Conservation (phyloP, 2,797 vertebrate genomes). For the Babyrousa celebensis region DNA sequence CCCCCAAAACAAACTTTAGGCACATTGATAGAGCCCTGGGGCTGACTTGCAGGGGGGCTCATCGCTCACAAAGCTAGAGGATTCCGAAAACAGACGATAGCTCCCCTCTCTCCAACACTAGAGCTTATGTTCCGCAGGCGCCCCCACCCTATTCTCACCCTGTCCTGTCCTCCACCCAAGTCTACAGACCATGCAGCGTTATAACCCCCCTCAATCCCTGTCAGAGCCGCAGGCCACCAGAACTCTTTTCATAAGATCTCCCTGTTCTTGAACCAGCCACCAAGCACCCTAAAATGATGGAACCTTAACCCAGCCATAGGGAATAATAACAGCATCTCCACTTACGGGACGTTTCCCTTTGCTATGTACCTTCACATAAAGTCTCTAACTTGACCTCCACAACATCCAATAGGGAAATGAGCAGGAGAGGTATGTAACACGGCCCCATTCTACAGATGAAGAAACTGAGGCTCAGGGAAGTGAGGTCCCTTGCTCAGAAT, state of each 20-base stretch:
- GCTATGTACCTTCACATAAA: fast-evolving
- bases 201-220: no score
- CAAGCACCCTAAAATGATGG: background rate
- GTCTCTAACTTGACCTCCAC: background rate
- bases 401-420: background rate
- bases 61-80: background rate
- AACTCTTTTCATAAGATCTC: background rate
- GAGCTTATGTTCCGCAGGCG: background rate
- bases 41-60: background rate
- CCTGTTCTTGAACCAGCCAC: background rate
- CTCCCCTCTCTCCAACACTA: background rate
- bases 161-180: background rate
- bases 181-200: background rate
- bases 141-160: no score
- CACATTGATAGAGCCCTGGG: background rate
- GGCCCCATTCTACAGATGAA: background rate
- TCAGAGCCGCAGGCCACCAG: background rate
- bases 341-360: no score
- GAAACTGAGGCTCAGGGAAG: background rate
- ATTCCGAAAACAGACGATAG: fast-evolving
- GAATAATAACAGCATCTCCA: fast-evolving
- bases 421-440: fast-evolving
- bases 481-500: background rate
- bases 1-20: background rate
- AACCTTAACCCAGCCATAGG: background rate